phyloP scores from a whole-genome alignment of 2,797 vertebrate species.

The Botia kubotai region DNA sequence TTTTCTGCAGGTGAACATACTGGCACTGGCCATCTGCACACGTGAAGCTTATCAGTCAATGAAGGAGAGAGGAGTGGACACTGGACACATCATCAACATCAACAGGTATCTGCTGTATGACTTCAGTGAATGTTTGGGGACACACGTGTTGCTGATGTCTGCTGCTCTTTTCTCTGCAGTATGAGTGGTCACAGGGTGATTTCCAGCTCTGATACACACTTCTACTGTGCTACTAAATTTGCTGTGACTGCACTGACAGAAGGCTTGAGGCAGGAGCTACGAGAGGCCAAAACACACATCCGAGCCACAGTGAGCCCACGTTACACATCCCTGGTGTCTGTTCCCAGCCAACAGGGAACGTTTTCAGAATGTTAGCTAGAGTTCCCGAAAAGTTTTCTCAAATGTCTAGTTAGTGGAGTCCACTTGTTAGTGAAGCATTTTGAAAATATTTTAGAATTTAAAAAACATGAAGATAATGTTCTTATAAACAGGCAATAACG shows the following conservation, averaged over 20 bases:
- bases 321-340: neutral
- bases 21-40: constrained; percentile 94
- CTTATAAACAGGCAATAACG: no score
- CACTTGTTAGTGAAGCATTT: no score
- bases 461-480: no score
- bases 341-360: neutral
- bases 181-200: constrained; percentile 89
- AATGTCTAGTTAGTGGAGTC: no score
- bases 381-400: no score
- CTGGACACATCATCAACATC: constrained; percentile 97
- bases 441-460: no score
- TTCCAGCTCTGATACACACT: constrained; percentile 83
- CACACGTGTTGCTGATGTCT: neutral
- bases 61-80: constrained; percentile 91
- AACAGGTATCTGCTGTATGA: constrained; percentile 82
- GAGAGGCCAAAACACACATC: constrained; percentile 91
- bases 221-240: constrained; percentile 94
- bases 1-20: constrained; percentile 86
- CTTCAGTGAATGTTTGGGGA: neutral
- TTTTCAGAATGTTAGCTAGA: no score
- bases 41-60: constrained; percentile 95
- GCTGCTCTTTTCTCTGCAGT: constrained; percentile 69
- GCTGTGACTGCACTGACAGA: constrained; percentile 93
- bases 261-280: constrained; percentile 91
- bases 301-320: constrained; percentile 86